Base-by-base conservation (phyloP, 2,888 invertebrate species). In the Trichopoda pennipes region DNA sequence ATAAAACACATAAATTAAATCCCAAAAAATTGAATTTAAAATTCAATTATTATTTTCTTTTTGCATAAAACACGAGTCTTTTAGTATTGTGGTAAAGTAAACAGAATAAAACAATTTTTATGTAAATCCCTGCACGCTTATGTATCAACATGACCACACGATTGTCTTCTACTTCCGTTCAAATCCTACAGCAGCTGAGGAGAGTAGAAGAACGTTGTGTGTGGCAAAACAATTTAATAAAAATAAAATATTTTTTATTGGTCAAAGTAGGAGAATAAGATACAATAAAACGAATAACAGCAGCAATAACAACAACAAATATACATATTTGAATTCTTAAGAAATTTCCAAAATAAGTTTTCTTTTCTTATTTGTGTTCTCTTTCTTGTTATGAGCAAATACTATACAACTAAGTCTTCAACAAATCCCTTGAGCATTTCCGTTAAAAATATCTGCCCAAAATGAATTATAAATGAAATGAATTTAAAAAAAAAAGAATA, bases 371-470 rank as follows among this genome's bases (percentile, higher is more conserved):
- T 38, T 14, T 61, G 21, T 44, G 55, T 21, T 10, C 14, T 28
- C 19, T 12, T 21, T 10, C 16, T 28, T 35, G n/a, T 21, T 6
- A 21, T 35, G 21, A 38, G 38, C 17, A 23, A 64, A 49, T 49
- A 23, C n/a, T 2, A 55, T 8, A 42, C 10, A 38, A 49, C 21
- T 21, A 75, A 42, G 53, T 63, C 49, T 28, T 17, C 7, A 49
- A 49, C 17, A 63, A 70, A 49, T 77, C 72, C 78, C 78, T 44
- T 1, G 35, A 73, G 78, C 78, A 78, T 72, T 66, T 78, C 66
- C 78, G 56, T 66, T 73, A 53, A 78, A 58, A 44, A 51, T 64
- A 44, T 42, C 49, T 72, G 53, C 17, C 16, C 23, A 60, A 63
- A 61, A 61, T 47, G 61, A 70, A 63, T 63, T 70, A 77, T 66